Conservation (phyloP, 2,797 vertebrate species). For the Anableps anableps region DNA sequence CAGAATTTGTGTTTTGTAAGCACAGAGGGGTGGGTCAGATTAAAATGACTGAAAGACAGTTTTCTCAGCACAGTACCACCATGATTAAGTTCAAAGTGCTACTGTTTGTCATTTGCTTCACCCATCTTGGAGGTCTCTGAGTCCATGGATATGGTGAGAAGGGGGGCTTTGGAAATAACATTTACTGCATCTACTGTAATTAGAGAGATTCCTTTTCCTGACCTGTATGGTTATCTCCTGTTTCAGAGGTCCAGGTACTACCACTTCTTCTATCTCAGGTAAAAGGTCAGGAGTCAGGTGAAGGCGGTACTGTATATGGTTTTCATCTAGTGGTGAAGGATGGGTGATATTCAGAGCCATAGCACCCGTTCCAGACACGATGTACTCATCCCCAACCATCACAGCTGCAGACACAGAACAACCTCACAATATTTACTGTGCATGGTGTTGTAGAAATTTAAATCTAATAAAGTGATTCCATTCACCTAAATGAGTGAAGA, state of each 20-base stretch:
- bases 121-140: not conserved
- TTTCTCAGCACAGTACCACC: not conserved
- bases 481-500: slow-evolving; percentile 97
- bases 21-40: too few species aligned
- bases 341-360: slow-evolving; percentile 83
- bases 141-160: too few species aligned
- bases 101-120: not conserved
- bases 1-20: not conserved
- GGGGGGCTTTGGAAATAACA: not conserved
- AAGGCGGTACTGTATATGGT: slow-evolving; percentile 83
- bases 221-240: slow-evolving; percentile 90
- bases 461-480: slow-evolving; percentile 2
- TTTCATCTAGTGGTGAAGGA: slow-evolving; percentile 89
- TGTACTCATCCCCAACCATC: slow-evolving; percentile 78
- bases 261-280: slow-evolving; percentile 87
- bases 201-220: not conserved
- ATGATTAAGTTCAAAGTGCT: not conserved
- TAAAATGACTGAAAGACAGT: not conserved
- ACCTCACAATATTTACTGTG: not conserved
- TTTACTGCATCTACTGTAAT: not conserved
- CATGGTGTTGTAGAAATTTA: not conserved
- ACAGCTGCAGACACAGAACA: slow-evolving; percentile 80
- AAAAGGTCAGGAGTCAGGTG: slow-evolving; percentile 85
- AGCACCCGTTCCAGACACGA: slow-evolving; percentile 85
- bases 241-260: slow-evolving; percentile 82